Percentiles rank a stretch among this genome's conserved stretches.
phyloP scores from a whole-genome alignment of 2,888 invertebrate genomes.

The Pristionchus arcanus region DNA sequence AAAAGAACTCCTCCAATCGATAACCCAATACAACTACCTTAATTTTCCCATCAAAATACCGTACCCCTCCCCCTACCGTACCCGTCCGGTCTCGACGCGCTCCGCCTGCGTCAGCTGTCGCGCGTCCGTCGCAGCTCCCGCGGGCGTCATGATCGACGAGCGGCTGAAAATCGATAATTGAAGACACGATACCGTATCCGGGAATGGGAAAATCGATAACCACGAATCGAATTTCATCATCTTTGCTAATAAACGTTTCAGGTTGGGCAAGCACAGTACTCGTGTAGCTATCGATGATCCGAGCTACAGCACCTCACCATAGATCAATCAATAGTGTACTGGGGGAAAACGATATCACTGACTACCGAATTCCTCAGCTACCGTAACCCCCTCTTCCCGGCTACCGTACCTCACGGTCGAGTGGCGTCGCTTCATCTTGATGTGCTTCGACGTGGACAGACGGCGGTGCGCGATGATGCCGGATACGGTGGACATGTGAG shows the following conservation, averaged over 20 bases:
- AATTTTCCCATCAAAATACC: too few species aligned
- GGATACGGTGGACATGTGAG: constrained; percentile 77
- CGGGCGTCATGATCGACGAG: constrained; percentile 46
- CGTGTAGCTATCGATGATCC: too few species aligned
- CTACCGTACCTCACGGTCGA: constrained; percentile 59
- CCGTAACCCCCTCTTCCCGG: neutral
- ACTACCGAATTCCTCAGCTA: neutral
- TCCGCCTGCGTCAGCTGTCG: constrained; percentile 73
- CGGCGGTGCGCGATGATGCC: constrained; percentile 71
- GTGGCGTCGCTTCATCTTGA: constrained; percentile 54
- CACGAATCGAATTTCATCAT: too few species aligned
- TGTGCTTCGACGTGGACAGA: constrained; percentile 59
- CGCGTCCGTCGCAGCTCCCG: constrained; percentile 16
- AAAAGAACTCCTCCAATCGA: too few species aligned
- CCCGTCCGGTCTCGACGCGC: constrained; percentile 77
- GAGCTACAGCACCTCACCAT: too few species aligned
- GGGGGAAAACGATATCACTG: too few species aligned
- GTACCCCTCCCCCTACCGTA: constrained; percentile 43
- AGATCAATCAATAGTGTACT: too few species aligned
- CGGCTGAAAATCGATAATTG: neutral
- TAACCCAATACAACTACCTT: too few species aligned
- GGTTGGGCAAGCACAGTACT: too few species aligned
- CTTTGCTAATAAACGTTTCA: too few species aligned
- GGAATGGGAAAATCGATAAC: neutral
- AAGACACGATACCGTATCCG: too few species aligned